A percentile compares a stretch with the other conserved stretches of the same genome.
phyloP scores from a whole-genome alignment of 2,113 vertebrate species.

The Pipa parva region DNA sequence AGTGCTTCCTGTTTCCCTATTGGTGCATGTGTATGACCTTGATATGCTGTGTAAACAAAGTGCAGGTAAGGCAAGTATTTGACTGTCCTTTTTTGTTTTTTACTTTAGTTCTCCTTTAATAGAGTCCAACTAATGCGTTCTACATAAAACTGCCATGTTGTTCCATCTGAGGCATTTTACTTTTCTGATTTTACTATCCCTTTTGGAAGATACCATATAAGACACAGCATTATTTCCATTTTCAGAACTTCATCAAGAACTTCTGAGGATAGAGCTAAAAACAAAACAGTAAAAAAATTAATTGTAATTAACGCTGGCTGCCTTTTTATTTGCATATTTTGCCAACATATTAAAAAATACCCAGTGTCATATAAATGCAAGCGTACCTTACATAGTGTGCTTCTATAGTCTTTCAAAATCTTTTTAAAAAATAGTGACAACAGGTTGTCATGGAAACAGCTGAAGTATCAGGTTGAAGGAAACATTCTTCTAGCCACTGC shows the following conservation, averaged over 20 bases:
- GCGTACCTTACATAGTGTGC: neutral
- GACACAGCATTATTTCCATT: neutral
- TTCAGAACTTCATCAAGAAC: neutral
- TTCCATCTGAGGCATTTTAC: too few relatives aligned
- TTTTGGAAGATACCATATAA: neutral
- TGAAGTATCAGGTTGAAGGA: neutral
- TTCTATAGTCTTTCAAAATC: slow-evolving; percentile 15
- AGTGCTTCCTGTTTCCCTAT: too few relatives aligned
- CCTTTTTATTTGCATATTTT: neutral
- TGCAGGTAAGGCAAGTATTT: too few relatives aligned
- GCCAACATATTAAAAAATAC: neutral
- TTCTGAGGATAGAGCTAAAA: neutral
- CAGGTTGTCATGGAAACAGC: slow-evolving; percentile 30
- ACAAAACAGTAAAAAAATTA: neutral
- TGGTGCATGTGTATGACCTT: too few relatives aligned
- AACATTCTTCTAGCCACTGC: neutral
- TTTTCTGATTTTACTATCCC: too few relatives aligned
- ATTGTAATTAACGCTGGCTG: slow-evolving; percentile 4
- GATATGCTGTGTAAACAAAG: too few relatives aligned
- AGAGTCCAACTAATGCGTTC: too few relatives aligned
- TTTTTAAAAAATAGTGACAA: slow-evolving; percentile 20
- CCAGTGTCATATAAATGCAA: neutral
- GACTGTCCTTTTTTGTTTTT: too few relatives aligned
- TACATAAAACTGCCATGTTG: too few relatives aligned
- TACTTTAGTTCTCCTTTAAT: too few relatives aligned